Base-by-base conservation (phyloP, 2,797 vertebrate genomes). In the Leptatherina wallacei region DNA sequence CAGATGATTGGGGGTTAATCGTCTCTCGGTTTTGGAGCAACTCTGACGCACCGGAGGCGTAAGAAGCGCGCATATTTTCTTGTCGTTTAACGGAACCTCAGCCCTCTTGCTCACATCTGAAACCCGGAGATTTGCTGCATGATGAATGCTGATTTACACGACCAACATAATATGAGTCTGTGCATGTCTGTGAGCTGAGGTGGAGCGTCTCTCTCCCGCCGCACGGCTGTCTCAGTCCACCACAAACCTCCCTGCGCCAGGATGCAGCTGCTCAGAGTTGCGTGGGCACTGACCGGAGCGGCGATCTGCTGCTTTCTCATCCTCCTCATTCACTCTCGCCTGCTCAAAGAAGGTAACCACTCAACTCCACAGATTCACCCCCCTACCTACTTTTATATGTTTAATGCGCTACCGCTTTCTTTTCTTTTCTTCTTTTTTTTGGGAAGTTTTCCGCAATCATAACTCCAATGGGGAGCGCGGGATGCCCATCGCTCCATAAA, bases 191-290 rank as follows among this genome's bases (percentile, higher is more conserved):
- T 73, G 84, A 86, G 84, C 88, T 91, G 89, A 92, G 86, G 68
- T 87, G 87, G 83, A 86, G 84, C 20, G 78, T 70, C 65, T 71
- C 60, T 71, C 66, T 69, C 69, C 68, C 58, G 56, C 80, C 65
- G 65, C 88, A 67, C 80, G 80, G 77, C 81, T 83, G 84, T 78
- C 85, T 80, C 79, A 12, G 63, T 85, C 82, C 83, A 71, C 78
- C 82, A 78, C 72, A 22, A 72, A 65, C 65, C 86, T 76, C 62
- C 78, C 80, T 73, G 52, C 92, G 94, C 93, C 95, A 96, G 95
- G 95, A 99, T 99, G 98, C 97, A 97, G 96, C 96, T 97, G 91
- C 95, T 96, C 93, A 95, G 96, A 95, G 96, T 97, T 90, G 96
- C 97, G 95, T 98, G 97, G 97, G 96, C 97, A 93, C 92, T 98